Evolutionary conservation across 2,888 invertebrate genomes (phyloP), one percentile per base, ranked within the genome.

Genomic region (Lymantria dispar): DNA sequence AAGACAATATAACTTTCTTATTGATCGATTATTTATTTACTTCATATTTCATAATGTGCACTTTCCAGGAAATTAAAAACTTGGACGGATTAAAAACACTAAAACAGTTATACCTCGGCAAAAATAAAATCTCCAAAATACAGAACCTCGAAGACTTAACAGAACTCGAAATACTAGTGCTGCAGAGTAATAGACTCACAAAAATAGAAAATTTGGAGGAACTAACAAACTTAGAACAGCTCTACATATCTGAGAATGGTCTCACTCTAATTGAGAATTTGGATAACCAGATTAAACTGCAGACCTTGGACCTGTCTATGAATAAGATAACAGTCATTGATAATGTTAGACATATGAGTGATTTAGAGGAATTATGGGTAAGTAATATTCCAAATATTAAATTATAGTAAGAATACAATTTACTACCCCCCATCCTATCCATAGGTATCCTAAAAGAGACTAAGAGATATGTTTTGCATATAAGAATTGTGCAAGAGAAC

Each of bases 341-440:
- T 57, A 97, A 98, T 78, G 81, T 99, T 10, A 85, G 91, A 10
- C 95, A 96, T 79, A 92, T 99, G 70, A 78, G 68, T 1, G 89
- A 94, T n/a, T 90, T 99, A 58, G 95, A 97, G 74, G 99, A 99
- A 84, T 94, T 99, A 71, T 99, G 99, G 99, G 98, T 98, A 86
- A 92, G 92, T 72, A 11, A 9, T 1, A 22, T 5, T 5, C 5
- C 5, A 5, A 22, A 22, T 22, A 3, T 22, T 22, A 3, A 8
- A 13, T 33, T 31, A 7, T 2, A 22, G 22, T 22, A 22, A 22
- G 22, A 22, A 22, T 22, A 22, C 22, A 22, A 22, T 22, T 22
- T n/a, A n/a, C n/a, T n/a, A n/a, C n/a, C n/a, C n/a, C n/a, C n/a
- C 22, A 22, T 22, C 22, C 5, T 22, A 22, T 5, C 22, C 22